Evolutionary conservation across 2,888 invertebrate species (phyloP), one percentile per base, ranked within the genome.

Genomic region (Nomada hirtipes): DNA sequence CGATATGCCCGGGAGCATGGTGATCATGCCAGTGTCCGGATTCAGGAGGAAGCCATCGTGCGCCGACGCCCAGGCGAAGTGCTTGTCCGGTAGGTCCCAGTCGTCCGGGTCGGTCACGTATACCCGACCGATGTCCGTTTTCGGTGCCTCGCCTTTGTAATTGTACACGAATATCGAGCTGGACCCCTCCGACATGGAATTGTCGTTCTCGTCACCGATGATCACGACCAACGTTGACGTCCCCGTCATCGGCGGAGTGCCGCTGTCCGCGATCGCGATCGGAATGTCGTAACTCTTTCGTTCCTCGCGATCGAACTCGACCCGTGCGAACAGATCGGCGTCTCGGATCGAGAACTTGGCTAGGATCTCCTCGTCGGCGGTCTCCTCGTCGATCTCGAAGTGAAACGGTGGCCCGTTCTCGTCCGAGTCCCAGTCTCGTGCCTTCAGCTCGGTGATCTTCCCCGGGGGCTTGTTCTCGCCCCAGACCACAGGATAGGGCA

Each of bases 61-160:
- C 70, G 94, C 94, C 0, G 95, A 94, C 2, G 95, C 94, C 97
- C 97, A 98, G 82, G 95, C 95, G 92, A 98, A 99, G 18, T 95
- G 94, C 94, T 99, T 99, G 94, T 99, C 98, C 0, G 96, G 96
- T 67, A 98, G 94, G 94, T 99, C 99, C 99, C 99, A 99, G 92
- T 99, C 99, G 91, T 99, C 99, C 0, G 96, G 96, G 94, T 99
- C 99, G 60, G 97, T 96, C 0, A 99, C 99, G 94, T 97, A 99
- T 0, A 98, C 98, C 0, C 98, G 95, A 0, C 99, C 99, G 77
- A 99, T 98, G 86, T 97, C 96, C 0, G 97, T 97, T 84, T 97
- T 96, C 0, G 97, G 97, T 0, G 96, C 96, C 88, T 97, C 96
- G 81, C 98, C 98, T 95, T 97, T 97, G 93, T 98, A 99, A 92